Evolutionary conservation across 2,113 vertebrate genomes (phyloP), one percentile per base, ranked within the genome.

Genomic region (Eretmochelys imbricata): DNA sequence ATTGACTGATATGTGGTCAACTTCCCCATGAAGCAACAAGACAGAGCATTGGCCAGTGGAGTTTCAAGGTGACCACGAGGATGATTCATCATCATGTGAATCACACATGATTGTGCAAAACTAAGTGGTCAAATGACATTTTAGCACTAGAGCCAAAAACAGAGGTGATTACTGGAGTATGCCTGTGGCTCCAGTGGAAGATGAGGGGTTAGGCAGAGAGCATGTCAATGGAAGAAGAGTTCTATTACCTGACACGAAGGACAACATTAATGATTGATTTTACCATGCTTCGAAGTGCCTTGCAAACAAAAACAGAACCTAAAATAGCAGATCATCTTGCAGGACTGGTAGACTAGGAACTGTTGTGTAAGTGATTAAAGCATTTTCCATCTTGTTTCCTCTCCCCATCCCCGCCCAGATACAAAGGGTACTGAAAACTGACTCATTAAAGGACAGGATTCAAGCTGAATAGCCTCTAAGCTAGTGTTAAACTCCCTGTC

Each of bases 1-100:
- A 48, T 83, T 93, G 92, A 94, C 11, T 94, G 93, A 76, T 42
- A 82, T 0, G 2, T 27, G 49, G 49, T 78, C 54, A 94, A 89
- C 51, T 90, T 94, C 51, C 48, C 80, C 17, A 29, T 93, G 80
- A 96, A 93, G 76, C 51, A 93, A 10, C 35, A 72, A 38, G 57
- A 62, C 57, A 62, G 29, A 62, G 57, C 27, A 31, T 3, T 62
- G 57, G 19, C 8, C 8, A 20, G 35, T 72, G n/a, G 65, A 72
- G 69, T 19, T 20, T 72, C 69, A 72, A 20, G 16, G n/a, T 38
- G 69, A 10, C 69, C n/a, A 38, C 16, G 59, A 62, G n/a, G 17
- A 72, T 38, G 69, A 72, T 72, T 72, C 69, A 38, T 72, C 22
- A 72, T n/a, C n/a, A n/a, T 55, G 57, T 42, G 65, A 94, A 85